Percentiles rank a stretch among this genome's conserved stretches.
Conservation (phyloP, 1,140 invertebrate species). For the Drosophila cardini region DNA sequence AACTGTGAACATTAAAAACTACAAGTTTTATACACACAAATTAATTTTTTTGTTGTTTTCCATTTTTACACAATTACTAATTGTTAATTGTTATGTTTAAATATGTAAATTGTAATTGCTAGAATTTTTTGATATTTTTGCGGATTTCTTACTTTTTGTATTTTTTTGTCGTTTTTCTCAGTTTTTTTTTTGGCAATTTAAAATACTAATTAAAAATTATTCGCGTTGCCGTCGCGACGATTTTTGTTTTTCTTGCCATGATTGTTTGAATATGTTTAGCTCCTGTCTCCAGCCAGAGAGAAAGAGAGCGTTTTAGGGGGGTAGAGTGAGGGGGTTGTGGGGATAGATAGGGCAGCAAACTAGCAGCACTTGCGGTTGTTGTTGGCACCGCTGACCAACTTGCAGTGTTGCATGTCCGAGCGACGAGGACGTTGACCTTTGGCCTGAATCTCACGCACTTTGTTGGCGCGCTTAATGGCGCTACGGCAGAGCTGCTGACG, state of each 20-base stretch:
- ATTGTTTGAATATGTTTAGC: slow-evolving; percentile 59
- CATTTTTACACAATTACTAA: slow-evolving; percentile 67
- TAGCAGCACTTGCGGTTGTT: slow-evolving; percentile 90
- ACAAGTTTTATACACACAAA: slow-evolving; percentile 64
- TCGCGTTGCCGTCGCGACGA: slow-evolving; percentile 46
- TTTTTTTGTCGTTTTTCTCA: slow-evolving; percentile 44
- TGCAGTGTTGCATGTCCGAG: slow-evolving; percentile 87
- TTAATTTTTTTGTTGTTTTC: slow-evolving; percentile 44
- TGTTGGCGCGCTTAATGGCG: slow-evolving; percentile 88
- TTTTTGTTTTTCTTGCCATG: slow-evolving; percentile 59
- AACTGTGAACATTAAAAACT: slow-evolving; percentile 80
- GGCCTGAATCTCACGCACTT: slow-evolving; percentile 88
- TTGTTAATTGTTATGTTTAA: slow-evolving; percentile 48
- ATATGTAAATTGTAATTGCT: slow-evolving; percentile 66
- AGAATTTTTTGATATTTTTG: slow-evolving; percentile 78
- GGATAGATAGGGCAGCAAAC: slow-evolving; percentile 44
- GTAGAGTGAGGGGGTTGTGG: slow-evolving; percentile 13
- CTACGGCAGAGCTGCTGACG: slow-evolving; percentile 86
- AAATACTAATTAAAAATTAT: slow-evolving; percentile 78
- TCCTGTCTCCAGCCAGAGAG: slow-evolving; percentile 10
- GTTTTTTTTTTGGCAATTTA: slow-evolving; percentile 62
- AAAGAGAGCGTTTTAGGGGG: slow-evolving; percentile 7
- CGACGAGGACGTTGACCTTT: slow-evolving; percentile 88
- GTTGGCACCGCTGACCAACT: slow-evolving; percentile 87
- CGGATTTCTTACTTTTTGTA: slow-evolving; percentile 41